Evolutionary conservation across 2,888 invertebrate genomes (phyloP), one percentile per base, ranked within the genome.

Genomic region (Merodon equestris): DNA sequence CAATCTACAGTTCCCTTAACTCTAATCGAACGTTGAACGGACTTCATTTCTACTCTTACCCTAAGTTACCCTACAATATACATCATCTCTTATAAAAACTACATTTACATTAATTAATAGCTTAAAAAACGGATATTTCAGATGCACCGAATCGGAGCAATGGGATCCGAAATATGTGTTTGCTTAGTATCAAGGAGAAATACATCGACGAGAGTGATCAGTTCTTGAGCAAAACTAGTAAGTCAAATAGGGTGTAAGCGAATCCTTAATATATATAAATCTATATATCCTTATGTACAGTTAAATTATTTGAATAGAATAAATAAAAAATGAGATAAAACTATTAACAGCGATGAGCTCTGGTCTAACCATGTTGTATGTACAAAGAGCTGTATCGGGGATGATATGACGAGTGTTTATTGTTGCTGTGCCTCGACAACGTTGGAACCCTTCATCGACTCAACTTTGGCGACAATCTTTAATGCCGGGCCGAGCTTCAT

Each of bases 401-500:
- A 40, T 1, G 27, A 45, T 18, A 9, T 3, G 40, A n/a, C 9
- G 19, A 14, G 13, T 1, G 44, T 14, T 34, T 81, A 74, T 48
- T 77, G 72, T 56, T 73, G 79, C 44, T 81, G 81, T 17, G 75
- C 75, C 4, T 82, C 83, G 7, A 82, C 79, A 2, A 45, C 82
- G 19, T 84, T 83, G 3, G 84, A 84, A 83, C 88, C 88, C 81
- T 88, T 88, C 91, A 96, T 93, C 0, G 94, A 92, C 86, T 96
- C 95, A 73, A 98, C 97, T 88, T 95, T 94, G 47, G 96, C 96
- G 83, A 97, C 97, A 71, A 98, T 97, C 90, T 98, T 98, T 61
- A 98, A 91, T 0, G 98, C 98, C 0, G 98, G 98, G 0, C 98
- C 98, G 15, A 98, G 91, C 87, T 98, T 97, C 93, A 98, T 98